These are phyloP conservation scores for Platynereis dumerilii DNA, from an alignment of 2,888 invertebrate species.

Conservation along the genomic window DNA sequence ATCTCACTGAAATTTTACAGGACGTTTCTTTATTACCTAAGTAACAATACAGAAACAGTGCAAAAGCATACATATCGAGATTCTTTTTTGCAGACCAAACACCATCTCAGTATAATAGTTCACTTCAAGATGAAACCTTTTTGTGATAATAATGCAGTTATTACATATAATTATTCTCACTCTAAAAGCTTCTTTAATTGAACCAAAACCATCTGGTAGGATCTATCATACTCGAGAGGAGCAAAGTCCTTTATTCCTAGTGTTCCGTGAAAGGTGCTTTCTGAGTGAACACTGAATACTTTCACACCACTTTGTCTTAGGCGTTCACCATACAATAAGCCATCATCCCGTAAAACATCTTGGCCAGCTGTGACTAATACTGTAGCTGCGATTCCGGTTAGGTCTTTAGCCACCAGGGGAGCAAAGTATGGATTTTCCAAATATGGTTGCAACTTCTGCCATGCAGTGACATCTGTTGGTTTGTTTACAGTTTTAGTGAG, in stretches of 20 bases:
- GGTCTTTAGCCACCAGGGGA: constrained; percentile 45
- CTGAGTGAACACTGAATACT: constrained; percentile 10
- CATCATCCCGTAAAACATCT: constrained; percentile 50
- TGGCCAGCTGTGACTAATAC: constrained; percentile 46
- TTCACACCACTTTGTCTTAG: constrained; percentile 36
- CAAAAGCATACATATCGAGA: too few species aligned
- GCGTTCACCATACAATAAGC: constrained; percentile 43
- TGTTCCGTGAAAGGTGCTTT: constrained; percentile 14
- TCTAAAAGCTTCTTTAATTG: too few species aligned
- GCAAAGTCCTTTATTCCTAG: neutral
- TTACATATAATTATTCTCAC: too few species aligned
- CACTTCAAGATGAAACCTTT: too few species aligned
- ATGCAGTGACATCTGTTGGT: neutral
- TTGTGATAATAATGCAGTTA: too few species aligned
- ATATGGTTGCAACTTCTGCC: neutral
- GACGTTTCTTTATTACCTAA: too few species aligned
- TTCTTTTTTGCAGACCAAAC: too few species aligned
- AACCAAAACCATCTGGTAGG: too few species aligned
- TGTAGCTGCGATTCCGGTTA: constrained; percentile 42
- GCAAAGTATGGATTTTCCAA: constrained; percentile 45
- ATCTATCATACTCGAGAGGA: too few species aligned
- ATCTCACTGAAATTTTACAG: too few species aligned
- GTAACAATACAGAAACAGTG: too few species aligned
- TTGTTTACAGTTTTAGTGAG: neutral
- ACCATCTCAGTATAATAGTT: too few species aligned